Evolutionary conservation across 2,888 invertebrate species (phyloP).

Genomic region (Furcula furcula): DNA sequence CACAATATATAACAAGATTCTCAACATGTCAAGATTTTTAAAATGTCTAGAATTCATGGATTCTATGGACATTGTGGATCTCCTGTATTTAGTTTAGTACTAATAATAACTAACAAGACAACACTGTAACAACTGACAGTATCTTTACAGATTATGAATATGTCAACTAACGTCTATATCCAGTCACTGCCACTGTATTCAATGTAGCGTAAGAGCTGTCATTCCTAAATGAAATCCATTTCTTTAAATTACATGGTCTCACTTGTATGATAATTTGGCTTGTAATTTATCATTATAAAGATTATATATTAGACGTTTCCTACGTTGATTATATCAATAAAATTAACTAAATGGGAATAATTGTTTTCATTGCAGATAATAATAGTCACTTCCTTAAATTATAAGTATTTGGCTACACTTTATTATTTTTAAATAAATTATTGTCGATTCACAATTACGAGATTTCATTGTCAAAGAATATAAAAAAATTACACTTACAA

Average conservation of each 20-base stretch:
- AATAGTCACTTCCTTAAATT: conserved; percentile 19
- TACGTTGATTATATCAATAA: conserved; percentile 75
- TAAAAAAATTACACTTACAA: conserved; percentile 15
- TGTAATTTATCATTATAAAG: conserved; percentile 72
- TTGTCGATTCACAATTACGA: conserved; percentile 44
- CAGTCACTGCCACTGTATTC: conserved; percentile 69
- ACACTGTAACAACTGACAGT: conserved; percentile 8
- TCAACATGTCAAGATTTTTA: too few species aligned
- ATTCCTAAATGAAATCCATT: conserved; percentile 68
- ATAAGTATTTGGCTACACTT: conserved; percentile 25
- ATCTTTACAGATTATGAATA: conserved; percentile 14
- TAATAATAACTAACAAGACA: not conserved
- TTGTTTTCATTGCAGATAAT: conserved; percentile 34
- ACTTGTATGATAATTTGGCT: conserved; percentile 75
- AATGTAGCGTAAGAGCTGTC: conserved; percentile 51
- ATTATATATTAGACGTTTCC: conserved; percentile 72
- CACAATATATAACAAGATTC: too few species aligned
- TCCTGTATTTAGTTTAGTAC: not conserved
- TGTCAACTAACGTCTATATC: conserved; percentile 30
- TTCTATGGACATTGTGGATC: too few species aligned
- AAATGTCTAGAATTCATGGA: too few species aligned
- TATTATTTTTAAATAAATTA: conserved; percentile 41
- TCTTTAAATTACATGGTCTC: conserved; percentile 71
- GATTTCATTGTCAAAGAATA: conserved; percentile 28
- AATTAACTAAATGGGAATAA: conserved; percentile 53